Base-by-base conservation (phyloP, 2,113 vertebrate species). In the Rissa tridactyla region DNA sequence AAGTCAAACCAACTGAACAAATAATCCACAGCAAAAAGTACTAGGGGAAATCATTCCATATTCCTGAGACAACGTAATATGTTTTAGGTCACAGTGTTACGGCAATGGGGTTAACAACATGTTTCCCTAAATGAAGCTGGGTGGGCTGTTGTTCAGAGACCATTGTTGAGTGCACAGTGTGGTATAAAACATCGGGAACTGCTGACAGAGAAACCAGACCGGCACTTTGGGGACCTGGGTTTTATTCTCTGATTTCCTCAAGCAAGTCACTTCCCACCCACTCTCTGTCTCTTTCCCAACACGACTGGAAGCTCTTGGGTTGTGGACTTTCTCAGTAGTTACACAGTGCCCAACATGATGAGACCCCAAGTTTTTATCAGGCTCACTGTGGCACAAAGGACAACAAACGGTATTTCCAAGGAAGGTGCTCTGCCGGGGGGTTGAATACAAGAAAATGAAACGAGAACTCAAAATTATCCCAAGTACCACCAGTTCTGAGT, bases 131-230 rank as follows among this genome's bases (percentile, higher is more conserved):
- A 68, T 42, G 19, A 85, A 82, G 32, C 10, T 29, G 36, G 9
- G 8, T 65, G 38, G 14, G 30, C n/a, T 60, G 42, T 4, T 80
- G 36, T 44, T 51, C 38, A 69, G 61, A 84, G 51, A 51, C 49
- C 49, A 15, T 15, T 44, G 20, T 55, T 60, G 73, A 72, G 13
- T 15, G 47, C 2, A 1, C 32, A 71, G 20, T 1, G 0, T 46
- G 11, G 30, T 21, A 34, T 47, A 68, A 83, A 75, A 30, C 34
- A 20, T 5, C 38, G 26, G 29, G 29, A 94, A 66, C 21, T 60
- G 26, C 18, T 72, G 83, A n/a, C 54, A 82, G 34, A 61, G n/a
- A 64, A 75, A 70, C 20, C n/a, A 70, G 60, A 22, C 17, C n/a
- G 5, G 11, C 17, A 51, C 54, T 58, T 76, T 17, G 27, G 34